Base-by-base conservation (phyloP, 2,113 vertebrate genomes). In the Todiramphus chloris region DNA sequence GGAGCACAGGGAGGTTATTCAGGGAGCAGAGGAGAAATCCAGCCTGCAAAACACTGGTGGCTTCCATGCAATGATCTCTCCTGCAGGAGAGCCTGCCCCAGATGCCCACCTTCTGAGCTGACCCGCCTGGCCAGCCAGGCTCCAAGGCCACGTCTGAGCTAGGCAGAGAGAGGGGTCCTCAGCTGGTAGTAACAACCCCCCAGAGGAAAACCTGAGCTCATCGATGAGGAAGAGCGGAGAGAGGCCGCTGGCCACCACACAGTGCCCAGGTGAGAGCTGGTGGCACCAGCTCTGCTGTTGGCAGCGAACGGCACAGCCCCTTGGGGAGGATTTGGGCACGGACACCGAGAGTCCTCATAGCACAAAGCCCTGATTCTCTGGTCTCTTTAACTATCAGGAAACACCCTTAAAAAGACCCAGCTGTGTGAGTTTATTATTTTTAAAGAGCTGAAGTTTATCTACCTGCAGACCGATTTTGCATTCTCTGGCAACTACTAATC, bases 401-500 rank as follows among this genome's bases (percentile, higher is more conserved):
- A 66, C 1, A 46, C 11, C 64, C 62, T 39, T n/a, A 67, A 78
- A 46, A 87, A 63, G 46, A 20, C 25, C 41, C n/a, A 66, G 37
- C 67, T 63, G 59, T 5, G 31, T 8, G 66, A 53, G 27, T 41
- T 48, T 18, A 76, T 28, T 39, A 18, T 21, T 90, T 79, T 87
- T 58, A 53, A 89, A 46, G 9, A 89, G 64, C 69, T 83, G 51
- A 58, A 50, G 69, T 87, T 87, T 62, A 50, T 89, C 21, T 59
- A 94, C 93, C 93, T 92, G 89, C 81, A 78, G 76, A 59, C 41
- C 51, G 46, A 30, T 64, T 94, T 27, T 41, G 77, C 69, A n/a
- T 76, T 93, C 87, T 79, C 78, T 84, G 78, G 76, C 77, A 96
- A 59, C 37, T 83, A 79, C 48, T 51, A 85, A 89, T 27, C 58